Evolutionary conservation across 2,113 vertebrate species (phyloP), one percentile per base, ranked within the genome.

Genomic region (Sterrhoptilus dennistouni): DNA sequence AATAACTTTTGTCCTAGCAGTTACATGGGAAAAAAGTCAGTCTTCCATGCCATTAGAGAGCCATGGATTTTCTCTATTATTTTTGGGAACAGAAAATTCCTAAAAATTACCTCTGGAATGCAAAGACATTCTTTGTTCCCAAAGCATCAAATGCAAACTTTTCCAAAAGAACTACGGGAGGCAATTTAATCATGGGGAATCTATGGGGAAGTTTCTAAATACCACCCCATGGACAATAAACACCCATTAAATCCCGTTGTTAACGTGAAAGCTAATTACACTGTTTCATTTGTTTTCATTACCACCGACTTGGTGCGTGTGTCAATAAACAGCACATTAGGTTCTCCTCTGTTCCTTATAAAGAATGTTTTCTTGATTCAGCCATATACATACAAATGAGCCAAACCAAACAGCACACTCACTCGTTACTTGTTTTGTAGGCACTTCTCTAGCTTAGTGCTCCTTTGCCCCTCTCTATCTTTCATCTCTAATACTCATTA

Each of bases 241-340:
- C 83, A 93, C 88, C 80, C 93, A 93, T 92, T 94, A 93, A 95
- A 93, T 12, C 83, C 90, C 7, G 29, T 90, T 60, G 88, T 65
- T 93, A 97, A 97, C 2, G 64, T 90, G 93, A 92, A 96, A 87
- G 95, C 95, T 93, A 90, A 96, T 96, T 95, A 95, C 93, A 93
- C 65, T 38, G 35, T 90, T 96, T 47, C 93, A 94, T 88, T 94
- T 96, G 90, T 88, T 97, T 97, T 96, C 75, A 96, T 29, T 96
- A 91, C 93, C 87, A 89, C 54, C 4, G 15, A 81, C 93, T 71
- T 3, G 31, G 93, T 89, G 92, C 5, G 14, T 92, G 92, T 93
- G 95, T 97, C 96, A 97, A 97, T 96, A 97, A 96, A 96, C 96
- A 97, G 96, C 88, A 97, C 90, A 93, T 96, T 93, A 89, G 86